Evolutionary conservation across 53 echinoderm and acorn worm species (phyloP), one percentile per base, ranked within the genome.

Genomic region (Hippasteria phrygiana): DNA sequence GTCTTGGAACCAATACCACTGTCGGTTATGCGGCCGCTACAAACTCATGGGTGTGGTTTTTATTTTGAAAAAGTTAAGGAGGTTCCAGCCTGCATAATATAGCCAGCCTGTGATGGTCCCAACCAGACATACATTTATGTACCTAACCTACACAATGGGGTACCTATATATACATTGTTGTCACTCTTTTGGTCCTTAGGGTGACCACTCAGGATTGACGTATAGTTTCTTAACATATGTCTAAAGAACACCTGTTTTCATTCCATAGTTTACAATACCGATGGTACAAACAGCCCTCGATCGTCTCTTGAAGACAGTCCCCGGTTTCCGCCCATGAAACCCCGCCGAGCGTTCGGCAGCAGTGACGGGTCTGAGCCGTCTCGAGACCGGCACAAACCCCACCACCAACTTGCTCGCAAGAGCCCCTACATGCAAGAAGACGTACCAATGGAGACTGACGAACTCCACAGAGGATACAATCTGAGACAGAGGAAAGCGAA

Each of bases 331-430:
- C 93, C 96, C 71, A 53, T 90, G 69, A 81, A 88, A 40, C 96
- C 93, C 18, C 89, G 86, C n/a, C 88, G 84, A n/a, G 96, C 96
- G 0, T 96, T 96, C 90, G 88, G 90, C 70, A 89, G 90, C 37
- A 85, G 76, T 43, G 92, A 92, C n/a, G 70, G 85, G 53, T 64
- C 85, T 4, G 20, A 64, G 36, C 71, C 69, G n/a, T 71, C 85
- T 0, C 20, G 51, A 5, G 34, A 71, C 39, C 85, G 64, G 36
- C 71, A 11, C 27, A 62, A 87, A 74, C 87, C 41, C 13, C 5
- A 39, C 40, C 59, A 33, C 38, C 63, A 46, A 27, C 13, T 7
- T 7, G 42, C 29, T 32, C 54, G 42, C 28, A 62, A 22, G 4
- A 73, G 73, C 67, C 32, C 59, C 10, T 17, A 7, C 2, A 10